These are phyloP conservation scores for Hylyphantes graminicola DNA, from an alignment of 1,140 invertebrate genomes.

Conservation along the genomic window DNA sequence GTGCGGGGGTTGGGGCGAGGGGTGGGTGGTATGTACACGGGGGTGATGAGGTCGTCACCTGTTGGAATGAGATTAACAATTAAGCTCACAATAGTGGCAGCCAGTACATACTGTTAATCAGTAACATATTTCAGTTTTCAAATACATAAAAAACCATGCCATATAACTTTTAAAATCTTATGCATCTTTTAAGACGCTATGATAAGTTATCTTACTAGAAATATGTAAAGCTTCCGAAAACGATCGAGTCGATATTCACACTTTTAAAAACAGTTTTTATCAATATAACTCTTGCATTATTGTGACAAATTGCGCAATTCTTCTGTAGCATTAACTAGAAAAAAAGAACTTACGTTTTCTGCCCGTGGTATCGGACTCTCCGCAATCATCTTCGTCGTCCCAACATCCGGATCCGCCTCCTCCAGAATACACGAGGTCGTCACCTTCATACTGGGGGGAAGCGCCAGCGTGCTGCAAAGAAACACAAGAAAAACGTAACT, in stretches of 20 bases:
- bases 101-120: no score
- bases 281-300: no score
- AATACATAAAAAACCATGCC: no score
- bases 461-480: constrained; percentile 35
- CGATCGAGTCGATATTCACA: no score
- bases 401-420: constrained; percentile 80
- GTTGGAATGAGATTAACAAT: constrained; percentile 13
- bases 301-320: no score
- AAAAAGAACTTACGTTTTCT: constrained; percentile 16
- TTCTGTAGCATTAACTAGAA: not conserved
- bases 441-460: constrained; percentile 65
- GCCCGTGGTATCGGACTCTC: constrained; percentile 51
- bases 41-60: constrained; percentile 78
- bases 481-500: not conserved
- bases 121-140: no score
- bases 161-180: no score
- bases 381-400: constrained; percentile 89
- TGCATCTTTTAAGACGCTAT: no score
- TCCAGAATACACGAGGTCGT: constrained; percentile 89
- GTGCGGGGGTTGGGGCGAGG: constrained; percentile 55
- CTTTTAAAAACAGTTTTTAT: no score
- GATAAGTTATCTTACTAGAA: no score
- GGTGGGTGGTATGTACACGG: constrained; percentile 87
- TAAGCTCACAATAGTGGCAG: no score
- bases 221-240: no score